These are phyloP conservation scores for Graptemys geographica DNA, from an alignment of 2,797 vertebrate genomes.

Conservation along the genomic window DNA sequence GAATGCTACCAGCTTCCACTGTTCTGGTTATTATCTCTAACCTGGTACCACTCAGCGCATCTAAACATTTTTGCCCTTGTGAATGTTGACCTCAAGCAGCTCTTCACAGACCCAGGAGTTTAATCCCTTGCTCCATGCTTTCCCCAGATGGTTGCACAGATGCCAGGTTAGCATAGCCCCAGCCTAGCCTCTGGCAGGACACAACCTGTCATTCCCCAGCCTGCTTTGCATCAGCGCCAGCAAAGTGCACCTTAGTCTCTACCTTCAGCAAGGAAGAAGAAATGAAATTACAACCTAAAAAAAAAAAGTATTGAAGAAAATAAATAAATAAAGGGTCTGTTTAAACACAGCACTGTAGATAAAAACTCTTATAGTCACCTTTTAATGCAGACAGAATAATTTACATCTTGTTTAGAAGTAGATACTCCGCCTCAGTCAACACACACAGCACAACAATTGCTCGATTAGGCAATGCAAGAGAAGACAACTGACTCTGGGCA, in stretches of 20 bases:
- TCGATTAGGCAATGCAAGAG: background rate
- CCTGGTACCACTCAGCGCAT: background rate
- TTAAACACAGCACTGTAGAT: background rate
- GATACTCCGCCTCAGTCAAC: background rate
- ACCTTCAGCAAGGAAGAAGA: background rate
- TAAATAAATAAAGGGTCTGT: background rate
- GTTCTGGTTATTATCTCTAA: background rate
- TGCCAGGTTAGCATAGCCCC: background rate
- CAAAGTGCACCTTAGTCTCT: background rate
- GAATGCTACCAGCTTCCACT: background rate
- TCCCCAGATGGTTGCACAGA: background rate
- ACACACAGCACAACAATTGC: background rate
- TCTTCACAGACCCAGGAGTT: background rate
- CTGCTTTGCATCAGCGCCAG: background rate
- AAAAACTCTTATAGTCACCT: background rate
- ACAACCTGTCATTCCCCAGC: background rate
- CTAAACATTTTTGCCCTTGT: background rate
- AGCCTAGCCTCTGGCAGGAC: background rate
- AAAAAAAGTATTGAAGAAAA: background rate
- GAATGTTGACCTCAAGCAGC: background rate
- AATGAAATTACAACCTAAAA: background rate
- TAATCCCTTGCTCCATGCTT: background rate
- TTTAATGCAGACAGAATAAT: background rate
- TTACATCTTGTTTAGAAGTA: background rate
- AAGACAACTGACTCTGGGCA: background rate